A percentile compares a stretch with the other conserved stretches of the same genome.
Conservation (phyloP, 1,140 invertebrate species). For the Euwallacea similis region DNA sequence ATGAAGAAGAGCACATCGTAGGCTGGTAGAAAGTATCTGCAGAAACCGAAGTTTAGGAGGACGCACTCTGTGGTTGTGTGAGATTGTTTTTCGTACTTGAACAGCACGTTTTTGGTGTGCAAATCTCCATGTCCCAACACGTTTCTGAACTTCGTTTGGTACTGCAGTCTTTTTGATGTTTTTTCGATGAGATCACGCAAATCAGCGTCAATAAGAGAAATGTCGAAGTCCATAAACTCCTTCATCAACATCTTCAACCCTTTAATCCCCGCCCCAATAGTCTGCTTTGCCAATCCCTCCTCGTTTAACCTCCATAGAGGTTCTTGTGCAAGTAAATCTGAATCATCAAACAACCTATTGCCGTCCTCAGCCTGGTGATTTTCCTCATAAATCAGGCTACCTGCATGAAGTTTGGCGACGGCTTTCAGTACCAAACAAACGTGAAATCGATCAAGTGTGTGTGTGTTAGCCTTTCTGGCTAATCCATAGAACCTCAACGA, state of each 20-base stretch:
- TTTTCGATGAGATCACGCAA: slow-evolving; percentile 8
- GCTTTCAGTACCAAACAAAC: slow-evolving; percentile 24
- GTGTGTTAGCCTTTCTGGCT: slow-evolving; percentile 16
- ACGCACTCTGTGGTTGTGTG: slow-evolving; percentile 13
- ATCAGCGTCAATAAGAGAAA: not conserved
- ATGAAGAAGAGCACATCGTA: slow-evolving; percentile 30
- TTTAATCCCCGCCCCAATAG: slow-evolving; percentile 12
- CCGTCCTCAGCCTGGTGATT: not conserved
- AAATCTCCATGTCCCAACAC: slow-evolving; percentile 30
- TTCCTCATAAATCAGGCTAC: slow-evolving; percentile 5
- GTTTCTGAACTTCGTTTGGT: slow-evolving; percentile 24
- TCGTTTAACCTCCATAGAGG: slow-evolving; percentile 9
- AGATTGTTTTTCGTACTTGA: slow-evolving; percentile 22
- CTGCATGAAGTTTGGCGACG: slow-evolving; percentile 22
- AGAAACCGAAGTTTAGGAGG: slow-evolving; percentile 20
- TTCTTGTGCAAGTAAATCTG: slow-evolving; percentile 9
- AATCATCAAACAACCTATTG: slow-evolving; percentile 8
- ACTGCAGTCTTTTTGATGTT: slow-evolving; percentile 13
- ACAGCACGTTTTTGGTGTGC: slow-evolving; percentile 29
- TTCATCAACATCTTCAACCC: slow-evolving; percentile 18
- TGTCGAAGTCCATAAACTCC: slow-evolving; percentile 1
- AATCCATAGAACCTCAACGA: slow-evolving; percentile 15
- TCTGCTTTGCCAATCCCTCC: not conserved
- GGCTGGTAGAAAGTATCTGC: slow-evolving; percentile 30
- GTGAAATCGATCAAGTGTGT: slow-evolving; percentile 28